phyloP scores from a whole-genome alignment of 2,113 vertebrate species.

The Pimephales promelas region DNA sequence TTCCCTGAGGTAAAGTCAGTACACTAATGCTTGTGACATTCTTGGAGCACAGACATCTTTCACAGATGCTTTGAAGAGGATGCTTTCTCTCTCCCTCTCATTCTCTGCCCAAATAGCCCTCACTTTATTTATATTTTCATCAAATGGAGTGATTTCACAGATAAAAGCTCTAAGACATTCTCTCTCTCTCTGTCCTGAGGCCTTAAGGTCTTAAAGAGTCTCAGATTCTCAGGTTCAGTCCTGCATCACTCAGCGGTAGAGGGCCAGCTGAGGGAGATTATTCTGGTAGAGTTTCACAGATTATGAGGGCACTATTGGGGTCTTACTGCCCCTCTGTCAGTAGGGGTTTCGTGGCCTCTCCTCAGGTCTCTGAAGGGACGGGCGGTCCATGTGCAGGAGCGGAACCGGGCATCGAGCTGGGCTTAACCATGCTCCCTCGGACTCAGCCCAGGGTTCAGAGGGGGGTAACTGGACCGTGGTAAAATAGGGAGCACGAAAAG shows the following conservation, averaged over 20 bases:
- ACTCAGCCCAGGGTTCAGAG: neutral
- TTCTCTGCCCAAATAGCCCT: slow-evolving; percentile 25
- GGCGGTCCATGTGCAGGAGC: slow-evolving; percentile 39
- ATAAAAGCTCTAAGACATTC: slow-evolving; percentile 48
- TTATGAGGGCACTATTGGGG: slow-evolving; percentile 67
- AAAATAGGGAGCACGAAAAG: slow-evolving; percentile 7
- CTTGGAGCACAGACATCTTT: slow-evolving; percentile 22
- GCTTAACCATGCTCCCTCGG: slow-evolving; percentile 32
- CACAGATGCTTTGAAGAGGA: slow-evolving; percentile 8
- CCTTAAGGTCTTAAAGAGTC: slow-evolving; percentile 59
- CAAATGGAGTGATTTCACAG: slow-evolving; percentile 47
- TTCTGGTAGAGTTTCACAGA: slow-evolving; percentile 79
- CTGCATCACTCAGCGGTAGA: slow-evolving; percentile 69
- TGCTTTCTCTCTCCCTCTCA: neutral
- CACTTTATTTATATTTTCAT: slow-evolving; percentile 56
- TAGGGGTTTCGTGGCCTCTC: slow-evolving; percentile 43
- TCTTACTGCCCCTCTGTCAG: slow-evolving; percentile 63
- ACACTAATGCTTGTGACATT: slow-evolving; percentile 28
- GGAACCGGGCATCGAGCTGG: slow-evolving; percentile 32
- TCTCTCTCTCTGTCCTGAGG: slow-evolving; percentile 31
- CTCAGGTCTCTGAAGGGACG: slow-evolving; percentile 25
- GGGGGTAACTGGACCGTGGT: slow-evolving; percentile 8
- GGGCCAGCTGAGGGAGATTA: slow-evolving; percentile 66
- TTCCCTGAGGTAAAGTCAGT: slow-evolving; percentile 28
- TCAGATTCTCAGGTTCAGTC: slow-evolving; percentile 73